Percentiles rank a stretch among this genome's conserved stretches.
These are phyloP conservation scores for Tetramorium bicarinatum DNA, from an alignment of 2,888 invertebrate genomes.

Conservation along the genomic window DNA sequence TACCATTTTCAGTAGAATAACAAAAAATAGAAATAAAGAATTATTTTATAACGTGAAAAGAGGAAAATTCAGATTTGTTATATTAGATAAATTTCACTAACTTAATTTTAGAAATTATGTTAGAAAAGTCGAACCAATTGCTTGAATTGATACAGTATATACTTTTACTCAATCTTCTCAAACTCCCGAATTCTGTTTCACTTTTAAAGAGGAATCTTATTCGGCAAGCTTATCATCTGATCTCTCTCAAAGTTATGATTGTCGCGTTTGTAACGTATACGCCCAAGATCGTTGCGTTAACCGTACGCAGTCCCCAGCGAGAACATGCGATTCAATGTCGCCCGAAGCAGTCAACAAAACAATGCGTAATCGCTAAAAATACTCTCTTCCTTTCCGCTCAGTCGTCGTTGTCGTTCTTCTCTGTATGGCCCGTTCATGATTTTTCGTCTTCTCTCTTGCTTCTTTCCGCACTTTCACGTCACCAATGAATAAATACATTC, in stretches of 20 bases:
- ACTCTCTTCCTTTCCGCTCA: slow-evolving; percentile 79
- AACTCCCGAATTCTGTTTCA: neutral
- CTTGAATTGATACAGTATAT: neutral
- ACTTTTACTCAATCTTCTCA: neutral
- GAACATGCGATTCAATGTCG: slow-evolving; percentile 79
- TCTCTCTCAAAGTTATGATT: slow-evolving; percentile 14
- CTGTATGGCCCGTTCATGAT: slow-evolving; percentile 70
- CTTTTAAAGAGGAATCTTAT: neutral
- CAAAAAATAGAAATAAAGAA: neutral
- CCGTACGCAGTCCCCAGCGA: slow-evolving; percentile 53
- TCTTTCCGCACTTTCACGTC: slow-evolving; percentile 51
- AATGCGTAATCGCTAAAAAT: slow-evolving; percentile 86
- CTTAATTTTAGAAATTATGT: neutral
- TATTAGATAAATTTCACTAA: neutral
- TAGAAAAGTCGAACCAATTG: neutral
- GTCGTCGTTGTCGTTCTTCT: slow-evolving; percentile 65
- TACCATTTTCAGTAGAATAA: neutral
- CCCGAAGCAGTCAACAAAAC: slow-evolving; percentile 82
- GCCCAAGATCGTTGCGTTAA: slow-evolving; percentile 42
- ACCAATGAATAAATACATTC: slow-evolving; percentile 48
- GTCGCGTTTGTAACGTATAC: slow-evolving; percentile 21
- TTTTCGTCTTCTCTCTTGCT: slow-evolving; percentile 63
- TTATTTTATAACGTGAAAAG: neutral
- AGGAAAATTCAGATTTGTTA: neutral
- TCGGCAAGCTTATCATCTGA: neutral